Evolutionary conservation across 2,797 vertebrate species (phyloP).

Genomic region (Propithecus deckenii): DNA sequence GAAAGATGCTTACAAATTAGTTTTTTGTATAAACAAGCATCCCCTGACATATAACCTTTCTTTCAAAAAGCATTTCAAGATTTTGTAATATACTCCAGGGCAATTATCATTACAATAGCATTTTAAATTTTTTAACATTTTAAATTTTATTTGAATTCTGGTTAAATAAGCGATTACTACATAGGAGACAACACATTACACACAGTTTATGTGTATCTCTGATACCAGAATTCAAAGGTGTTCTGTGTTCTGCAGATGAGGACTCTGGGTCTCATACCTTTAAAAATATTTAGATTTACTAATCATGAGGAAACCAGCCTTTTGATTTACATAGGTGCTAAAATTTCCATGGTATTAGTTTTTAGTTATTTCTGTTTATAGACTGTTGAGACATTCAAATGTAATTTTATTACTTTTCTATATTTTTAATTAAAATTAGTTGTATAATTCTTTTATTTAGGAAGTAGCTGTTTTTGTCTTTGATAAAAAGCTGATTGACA

Average conservation of each 20-base stretch:
- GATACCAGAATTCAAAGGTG: background rate
- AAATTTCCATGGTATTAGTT: slow-evolving; percentile 11
- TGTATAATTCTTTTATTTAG: slow-evolving; percentile 83
- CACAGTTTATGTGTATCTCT: background rate
- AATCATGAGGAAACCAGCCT: background rate
- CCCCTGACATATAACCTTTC: background rate
- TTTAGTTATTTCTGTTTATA: slow-evolving; percentile 32
- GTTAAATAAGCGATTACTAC: background rate
- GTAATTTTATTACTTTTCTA: slow-evolving; percentile 11
- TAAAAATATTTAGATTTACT: slow-evolving; percentile 43
- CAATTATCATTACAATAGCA: background rate
- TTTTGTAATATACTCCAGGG: background rate
- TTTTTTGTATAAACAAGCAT: background rate
- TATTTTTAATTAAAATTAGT: slow-evolving; percentile 58
- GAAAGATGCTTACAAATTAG: background rate
- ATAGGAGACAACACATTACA: background rate
- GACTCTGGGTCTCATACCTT: background rate
- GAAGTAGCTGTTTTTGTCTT: slow-evolving; percentile 99
- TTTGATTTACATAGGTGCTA: slow-evolving; percentile 29
- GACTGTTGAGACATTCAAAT: background rate
- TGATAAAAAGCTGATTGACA: slow-evolving; percentile 97
- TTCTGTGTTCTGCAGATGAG: background rate
- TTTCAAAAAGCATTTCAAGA: background rate
- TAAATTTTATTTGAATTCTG: slow-evolving; percentile 43
- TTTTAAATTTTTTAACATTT: slow-evolving; percentile 43